phyloP scores from a whole-genome alignment of 1,140 invertebrate genomes.

The Myzus persicae region DNA sequence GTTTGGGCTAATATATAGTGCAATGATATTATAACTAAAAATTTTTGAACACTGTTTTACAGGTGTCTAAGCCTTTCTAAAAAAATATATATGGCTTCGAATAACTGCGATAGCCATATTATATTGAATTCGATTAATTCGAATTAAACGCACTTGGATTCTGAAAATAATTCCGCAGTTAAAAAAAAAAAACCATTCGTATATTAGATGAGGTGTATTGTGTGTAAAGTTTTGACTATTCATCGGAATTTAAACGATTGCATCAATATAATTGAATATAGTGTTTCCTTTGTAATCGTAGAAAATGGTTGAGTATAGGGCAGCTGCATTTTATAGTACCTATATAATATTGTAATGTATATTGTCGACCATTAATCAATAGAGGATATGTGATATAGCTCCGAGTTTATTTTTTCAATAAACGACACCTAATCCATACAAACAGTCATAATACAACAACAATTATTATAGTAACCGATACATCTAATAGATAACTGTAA shows the following conservation, averaged over 20 bases:
- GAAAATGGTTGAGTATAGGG: not conserved
- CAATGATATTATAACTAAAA: too few relatives aligned
- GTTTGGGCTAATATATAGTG: too few relatives aligned
- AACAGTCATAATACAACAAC: not conserved
- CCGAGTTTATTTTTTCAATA: not conserved
- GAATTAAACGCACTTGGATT: too few relatives aligned
- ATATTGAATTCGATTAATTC: too few relatives aligned
- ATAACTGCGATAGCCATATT: too few relatives aligned
- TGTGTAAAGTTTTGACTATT: not conserved
- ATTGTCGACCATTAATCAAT: not conserved
- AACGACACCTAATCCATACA: not conserved
- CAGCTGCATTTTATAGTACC: not conserved
- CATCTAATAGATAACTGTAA: not conserved
- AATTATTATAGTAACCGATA: not conserved
- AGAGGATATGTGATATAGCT: not conserved
- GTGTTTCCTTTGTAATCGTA: not conserved
- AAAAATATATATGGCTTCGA: too few relatives aligned
- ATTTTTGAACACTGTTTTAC: too few relatives aligned
- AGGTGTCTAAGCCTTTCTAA: too few relatives aligned
- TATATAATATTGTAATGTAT: not conserved
- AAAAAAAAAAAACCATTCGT: not conserved
- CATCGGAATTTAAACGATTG: not conserved
- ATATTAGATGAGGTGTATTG: not conserved
- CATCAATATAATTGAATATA: too few relatives aligned
- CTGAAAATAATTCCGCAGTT: too few relatives aligned